Evolutionary conservation across 2,888 invertebrate genomes (phyloP), one percentile per base, ranked within the genome.

Genomic region (Ditylenchus weischeri): DNA sequence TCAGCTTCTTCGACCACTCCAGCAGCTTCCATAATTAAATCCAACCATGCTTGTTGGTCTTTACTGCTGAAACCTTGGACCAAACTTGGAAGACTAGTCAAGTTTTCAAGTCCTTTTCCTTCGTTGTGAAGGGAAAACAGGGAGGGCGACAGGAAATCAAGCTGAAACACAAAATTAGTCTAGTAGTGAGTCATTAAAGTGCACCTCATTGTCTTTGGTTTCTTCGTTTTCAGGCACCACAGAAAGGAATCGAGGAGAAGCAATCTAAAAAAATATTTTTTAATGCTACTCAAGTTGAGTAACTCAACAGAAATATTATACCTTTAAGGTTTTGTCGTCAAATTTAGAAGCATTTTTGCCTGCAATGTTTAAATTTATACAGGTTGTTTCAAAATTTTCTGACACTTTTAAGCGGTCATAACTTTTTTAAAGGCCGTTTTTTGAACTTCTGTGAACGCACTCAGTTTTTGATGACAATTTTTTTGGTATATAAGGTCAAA

Each of bases 41-140:
- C 77, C 70, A 80, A 64, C 80, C 80, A 80, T 19, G 74, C 76
- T 51, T 81, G 77, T 67, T 81, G 78, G 51, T 78, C 78, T 47
- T 71, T 67, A 49, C 58, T 68, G 59, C 72, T 74, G 68, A 80
- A 73, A 64, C 72, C 74, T 66, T 78, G 76, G 68, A 80, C 67
- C 15, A 80, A 62, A 38, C 75, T 71, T 18, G 80, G 80, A 13
- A 80, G 72, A 48, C 78, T 78, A 47, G 78, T 71, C 57, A 77
- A 71, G 59, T 78, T 75, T 66, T 80, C 80, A 36, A 76, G 43
- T 6, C 72, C 75, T 35, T 69, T 68, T 19, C 80, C 81, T 7
- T 78, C 73, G 35, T 77, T 77, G 66, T 80, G 80, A 35, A 80
- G 72, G 18, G 77, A 77, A 70, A 80, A 81, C 4, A 80, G 70